A percentile compares a stretch with the other conserved stretches of the same genome.
Evolutionary conservation across 2,113 vertebrate genomes (phyloP).

Genomic region (Phyllostomus hastatus): DNA sequence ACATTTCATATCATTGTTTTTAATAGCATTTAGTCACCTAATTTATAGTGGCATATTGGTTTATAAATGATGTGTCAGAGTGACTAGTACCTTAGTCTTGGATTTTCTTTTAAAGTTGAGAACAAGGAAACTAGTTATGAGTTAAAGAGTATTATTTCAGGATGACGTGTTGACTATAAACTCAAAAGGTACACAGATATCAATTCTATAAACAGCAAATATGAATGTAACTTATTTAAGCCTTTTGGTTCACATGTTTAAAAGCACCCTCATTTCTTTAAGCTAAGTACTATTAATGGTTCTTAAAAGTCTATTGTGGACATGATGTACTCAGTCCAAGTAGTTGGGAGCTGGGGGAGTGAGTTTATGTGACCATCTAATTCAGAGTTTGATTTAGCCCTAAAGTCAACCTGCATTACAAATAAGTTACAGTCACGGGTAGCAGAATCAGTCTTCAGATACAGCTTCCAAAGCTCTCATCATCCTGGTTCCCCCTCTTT

Average conservation of each 20-base stretch:
- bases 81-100: conserved; percentile 33
- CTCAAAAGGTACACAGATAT: conserved; percentile 6
- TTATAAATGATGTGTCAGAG: conserved; percentile 42
- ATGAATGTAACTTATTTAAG: conserved; percentile 10
- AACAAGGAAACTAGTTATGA: not conserved
- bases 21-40: conserved; percentile 52
- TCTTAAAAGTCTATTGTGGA: not conserved
- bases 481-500: not conserved
- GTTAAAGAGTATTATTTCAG: conserved; percentile 38
- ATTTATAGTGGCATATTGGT: not conserved
- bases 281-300: conserved; percentile 20
- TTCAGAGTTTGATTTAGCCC: not conserved
- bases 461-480: not conserved
- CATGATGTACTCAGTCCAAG: not conserved
- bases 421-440: not conserved
- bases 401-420: not conserved
- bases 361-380: not conserved
- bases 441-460: not conserved
- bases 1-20: conserved; percentile 23
- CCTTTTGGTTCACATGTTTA: not conserved
- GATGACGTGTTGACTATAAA: not conserved
- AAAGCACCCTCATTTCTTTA: conserved; percentile 49
- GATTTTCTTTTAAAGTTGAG: conserved; percentile 44
- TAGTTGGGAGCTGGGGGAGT: not conserved
- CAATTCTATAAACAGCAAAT: not conserved